phyloP scores from a whole-genome alignment of 1,140 invertebrate species.

The Linepithema humile region DNA sequence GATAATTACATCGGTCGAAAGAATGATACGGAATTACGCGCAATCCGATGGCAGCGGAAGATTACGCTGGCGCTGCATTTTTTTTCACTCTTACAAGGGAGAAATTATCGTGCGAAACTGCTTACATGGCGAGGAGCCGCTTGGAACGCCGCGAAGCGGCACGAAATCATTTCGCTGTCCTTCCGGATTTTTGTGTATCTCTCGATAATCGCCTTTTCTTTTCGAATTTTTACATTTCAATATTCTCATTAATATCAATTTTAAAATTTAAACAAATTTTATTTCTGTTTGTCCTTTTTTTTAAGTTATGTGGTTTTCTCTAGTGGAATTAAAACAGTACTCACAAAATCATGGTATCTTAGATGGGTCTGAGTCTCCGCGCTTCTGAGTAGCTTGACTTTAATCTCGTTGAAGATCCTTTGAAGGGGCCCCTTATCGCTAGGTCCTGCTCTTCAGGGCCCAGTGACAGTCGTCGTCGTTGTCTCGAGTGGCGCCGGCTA shows the following conservation, averaged over 20 bases:
- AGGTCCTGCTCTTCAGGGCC: constrained; percentile 58
- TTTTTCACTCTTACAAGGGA: constrained; percentile 61
- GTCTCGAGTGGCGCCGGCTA: constrained; percentile 73
- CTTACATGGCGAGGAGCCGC: constrained; percentile 45
- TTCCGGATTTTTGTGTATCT: constrained; percentile 1
- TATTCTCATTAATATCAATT: background rate
- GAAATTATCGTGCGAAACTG: constrained; percentile 60
- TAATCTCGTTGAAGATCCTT: constrained; percentile 37
- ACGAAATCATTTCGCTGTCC: constrained; percentile 32
- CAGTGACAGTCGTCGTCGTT: constrained; percentile 72
- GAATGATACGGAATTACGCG: constrained; percentile 72
- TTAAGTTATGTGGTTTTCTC: no score
- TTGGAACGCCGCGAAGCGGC: constrained; percentile 31
- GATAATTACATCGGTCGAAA: constrained; percentile 74
- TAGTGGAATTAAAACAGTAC: background rate
- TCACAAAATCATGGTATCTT: background rate
- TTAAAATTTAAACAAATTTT: background rate
- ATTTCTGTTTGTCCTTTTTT: background rate
- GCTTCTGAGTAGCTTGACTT: constrained; percentile 9
- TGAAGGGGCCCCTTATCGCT: constrained; percentile 67
- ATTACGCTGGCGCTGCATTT: constrained; percentile 65
- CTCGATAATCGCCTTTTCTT: background rate
- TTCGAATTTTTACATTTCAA: background rate
- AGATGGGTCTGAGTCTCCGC: background rate
- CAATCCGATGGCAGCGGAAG: constrained; percentile 64